These are phyloP conservation scores for Nymphalis urticae DNA, from an alignment of 2,888 invertebrate species.

Conservation along the genomic window DNA sequence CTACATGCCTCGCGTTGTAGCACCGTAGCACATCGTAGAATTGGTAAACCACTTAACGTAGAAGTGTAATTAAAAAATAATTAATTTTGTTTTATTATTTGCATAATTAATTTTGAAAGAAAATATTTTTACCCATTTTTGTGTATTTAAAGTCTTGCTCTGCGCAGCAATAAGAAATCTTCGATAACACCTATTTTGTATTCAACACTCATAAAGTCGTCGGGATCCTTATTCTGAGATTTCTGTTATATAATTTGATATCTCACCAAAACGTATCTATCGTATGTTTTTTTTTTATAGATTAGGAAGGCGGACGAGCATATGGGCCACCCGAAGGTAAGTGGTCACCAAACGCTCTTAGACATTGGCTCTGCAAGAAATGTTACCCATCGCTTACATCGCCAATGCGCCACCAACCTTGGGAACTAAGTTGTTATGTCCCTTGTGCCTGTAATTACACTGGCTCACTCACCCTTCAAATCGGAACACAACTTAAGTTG, in stretches of 20 bases:
- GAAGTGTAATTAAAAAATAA: not conserved
- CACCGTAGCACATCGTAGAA: not conserved
- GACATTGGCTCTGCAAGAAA: no score
- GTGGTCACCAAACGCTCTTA: no score
- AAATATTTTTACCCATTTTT: constrained; percentile 4
- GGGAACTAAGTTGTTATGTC: no score
- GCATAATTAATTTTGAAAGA: not conserved
- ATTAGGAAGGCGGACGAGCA: no score
- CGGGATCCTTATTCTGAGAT: constrained; percentile 51
- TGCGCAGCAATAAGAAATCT: constrained; percentile 49
- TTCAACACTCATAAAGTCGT: constrained; percentile 51
- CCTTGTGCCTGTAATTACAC: no score
- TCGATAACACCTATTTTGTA: constrained; percentile 60
- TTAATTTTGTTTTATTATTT: no score
- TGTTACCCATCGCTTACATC: no score
- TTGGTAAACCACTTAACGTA: not conserved
- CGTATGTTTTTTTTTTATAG: no score
- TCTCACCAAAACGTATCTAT: not conserved
- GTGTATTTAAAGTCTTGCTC: constrained; percentile 35
- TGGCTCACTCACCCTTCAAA: no score
- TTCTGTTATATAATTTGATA: constrained; percentile 36
- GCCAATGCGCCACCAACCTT: no score
- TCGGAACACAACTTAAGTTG: no score
- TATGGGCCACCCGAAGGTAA: no score
- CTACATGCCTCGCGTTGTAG: not conserved